Percentiles rank a stretch among this genome's conserved stretches.
phyloP scores from a whole-genome alignment of 2,888 invertebrate species.

The Tanytarsus gracilentus region DNA sequence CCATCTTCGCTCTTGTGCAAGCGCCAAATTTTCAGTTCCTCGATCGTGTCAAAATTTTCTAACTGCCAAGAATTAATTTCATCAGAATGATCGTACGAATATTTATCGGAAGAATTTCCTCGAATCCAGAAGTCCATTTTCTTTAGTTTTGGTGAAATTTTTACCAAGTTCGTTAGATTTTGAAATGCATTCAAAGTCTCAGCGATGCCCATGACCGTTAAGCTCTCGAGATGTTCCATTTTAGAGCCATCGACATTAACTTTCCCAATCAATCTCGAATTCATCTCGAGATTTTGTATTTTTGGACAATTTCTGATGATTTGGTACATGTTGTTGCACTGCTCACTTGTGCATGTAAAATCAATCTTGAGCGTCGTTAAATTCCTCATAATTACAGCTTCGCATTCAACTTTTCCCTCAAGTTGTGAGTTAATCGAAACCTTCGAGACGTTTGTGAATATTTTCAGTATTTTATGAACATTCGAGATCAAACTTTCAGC shows the following conservation, averaged over 20 bases:
- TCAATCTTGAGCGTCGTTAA: background rate
- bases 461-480: no score
- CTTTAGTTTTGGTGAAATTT: background rate
- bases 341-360: background rate
- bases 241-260: background rate
- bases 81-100: background rate
- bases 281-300: background rate
- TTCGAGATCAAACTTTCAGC: no score
- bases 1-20: background rate
- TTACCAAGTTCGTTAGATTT: background rate
- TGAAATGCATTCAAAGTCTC: background rate
- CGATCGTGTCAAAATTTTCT: background rate
- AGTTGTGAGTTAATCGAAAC: background rate
- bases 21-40: background rate
- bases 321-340: background rate
- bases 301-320: background rate
- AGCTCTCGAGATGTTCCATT: background rate
- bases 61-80: background rate
- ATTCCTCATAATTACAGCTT: background rate
- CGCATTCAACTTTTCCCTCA: background rate
- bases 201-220: background rate
- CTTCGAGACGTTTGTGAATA: no score
- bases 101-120: background rate
- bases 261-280: background rate
- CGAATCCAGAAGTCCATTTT: background rate